Base-by-base conservation (phyloP, 2,888 invertebrate species). In the Nomada flava region DNA sequence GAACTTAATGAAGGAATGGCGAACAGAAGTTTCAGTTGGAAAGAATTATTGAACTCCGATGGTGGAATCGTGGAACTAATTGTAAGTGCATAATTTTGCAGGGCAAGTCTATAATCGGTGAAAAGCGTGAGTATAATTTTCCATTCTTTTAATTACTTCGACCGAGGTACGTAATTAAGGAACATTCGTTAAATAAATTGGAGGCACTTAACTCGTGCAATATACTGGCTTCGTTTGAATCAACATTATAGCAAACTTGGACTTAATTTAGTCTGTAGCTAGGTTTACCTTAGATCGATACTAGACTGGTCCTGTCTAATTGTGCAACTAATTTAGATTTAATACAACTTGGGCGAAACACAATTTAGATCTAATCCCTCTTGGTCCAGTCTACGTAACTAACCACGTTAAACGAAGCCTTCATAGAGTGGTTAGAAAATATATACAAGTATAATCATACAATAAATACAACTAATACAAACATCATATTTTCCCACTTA, bases 1-100 rank as follows among this genome's bases (percentile, higher is more conserved):
- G 52, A 72, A 72, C 36, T 72, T 72, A 72, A 64, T 55, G 53
- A 42, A 52, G 42, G 42, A 42, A 23, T 10, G 42, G 42, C n/a
- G 53, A 44, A 26, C 42, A 15, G 53, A 72, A 64, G 53, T 62
- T 52, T 63, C 23, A 62, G 50, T 36, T 36, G 71, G 62, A 13
- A 23, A 15, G 23, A 18, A 44, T 64, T 53, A 63, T 64, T 42
- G 72, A 53, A 53, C 44, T 53, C 42, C 2, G 23, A 36, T 5
- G 23, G 23, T 42, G 29, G 18, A 18, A 52, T 13, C 13, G 20
- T 4, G 29, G 42, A 53, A 64, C n/a, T 36, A 36, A 36, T 36
- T 36, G 18, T 26, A 44, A 26, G n/a, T 3, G 11, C n/a, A 9
- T 18, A 72, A 26, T 72, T 64, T 53, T 26, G 7, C 36, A 36